Conservation (phyloP, 2,888 invertebrate species). For the Cerastis leucographa region DNA sequence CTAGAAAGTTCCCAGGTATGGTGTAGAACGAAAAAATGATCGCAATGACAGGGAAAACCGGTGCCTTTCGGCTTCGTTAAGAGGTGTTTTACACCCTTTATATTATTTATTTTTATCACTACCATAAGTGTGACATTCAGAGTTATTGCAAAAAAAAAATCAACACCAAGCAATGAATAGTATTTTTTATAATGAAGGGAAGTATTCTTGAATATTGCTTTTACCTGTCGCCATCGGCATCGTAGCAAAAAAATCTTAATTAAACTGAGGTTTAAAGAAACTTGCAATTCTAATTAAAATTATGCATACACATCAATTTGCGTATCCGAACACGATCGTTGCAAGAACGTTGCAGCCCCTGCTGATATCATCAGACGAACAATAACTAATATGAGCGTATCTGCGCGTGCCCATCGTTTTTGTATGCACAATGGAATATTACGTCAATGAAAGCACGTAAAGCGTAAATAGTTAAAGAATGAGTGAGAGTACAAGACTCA, state of each 20-base stretch:
- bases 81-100: no score
- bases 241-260: slow-evolving; percentile 26
- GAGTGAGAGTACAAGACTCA: neutral
- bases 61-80: no score
- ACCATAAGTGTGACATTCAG: neutral
- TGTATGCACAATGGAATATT: slow-evolving; percentile 38
- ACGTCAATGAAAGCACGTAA: slow-evolving; percentile 35
- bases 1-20: no score
- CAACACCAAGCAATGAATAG: neutral
- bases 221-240: slow-evolving; percentile 3
- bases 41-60: no score
- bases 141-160: neutral
- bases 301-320: slow-evolving; percentile 49
- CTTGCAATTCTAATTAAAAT: slow-evolving; percentile 38
- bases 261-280: slow-evolving; percentile 18
- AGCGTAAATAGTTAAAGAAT: neutral
- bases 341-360: slow-evolving; percentile 36
- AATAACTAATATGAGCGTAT: slow-evolving; percentile 52
- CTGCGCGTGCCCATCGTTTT: slow-evolving; percentile 39
- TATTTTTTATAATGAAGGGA: neutral
- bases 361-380: slow-evolving; percentile 60
- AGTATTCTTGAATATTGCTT: neutral
- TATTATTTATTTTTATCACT: neutral
- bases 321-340: slow-evolving; percentile 60
- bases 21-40: no score